Percentiles rank a stretch among this genome's conserved stretches.
These are phyloP conservation scores for Troglohyphantes excavatus DNA, from an alignment of 2,888 invertebrate genomes.

Conservation along the genomic window DNA sequence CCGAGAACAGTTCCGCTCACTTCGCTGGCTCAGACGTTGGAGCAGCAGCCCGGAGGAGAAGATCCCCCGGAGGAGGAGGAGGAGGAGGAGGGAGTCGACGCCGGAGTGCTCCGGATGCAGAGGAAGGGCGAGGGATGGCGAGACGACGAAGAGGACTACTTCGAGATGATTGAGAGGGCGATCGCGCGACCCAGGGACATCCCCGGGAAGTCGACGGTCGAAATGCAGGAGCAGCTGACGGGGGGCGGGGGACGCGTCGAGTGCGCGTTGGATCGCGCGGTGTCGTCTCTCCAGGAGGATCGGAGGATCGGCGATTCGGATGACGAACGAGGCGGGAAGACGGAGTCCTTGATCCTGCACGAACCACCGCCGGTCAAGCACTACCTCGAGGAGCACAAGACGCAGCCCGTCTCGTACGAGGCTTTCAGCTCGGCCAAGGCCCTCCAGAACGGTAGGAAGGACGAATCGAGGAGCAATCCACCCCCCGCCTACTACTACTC, in stretches of 20 bases:
- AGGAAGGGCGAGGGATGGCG: slow-evolving; percentile 25
- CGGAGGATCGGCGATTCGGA: too few relatives aligned
- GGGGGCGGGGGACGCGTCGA: neutral
- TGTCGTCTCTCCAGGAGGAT: too few relatives aligned
- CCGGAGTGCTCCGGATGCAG: neutral
- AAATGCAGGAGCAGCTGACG: slow-evolving; percentile 46
- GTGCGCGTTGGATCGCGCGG: too few relatives aligned
- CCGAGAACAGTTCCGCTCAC: slow-evolving; percentile 75
- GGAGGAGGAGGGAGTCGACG: neutral
- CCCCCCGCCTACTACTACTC: slow-evolving; percentile 28
- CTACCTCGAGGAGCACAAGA: slow-evolving; percentile 74
- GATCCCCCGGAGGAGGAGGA: slow-evolving; percentile 12
- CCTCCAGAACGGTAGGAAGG: neutral
- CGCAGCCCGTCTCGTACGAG: slow-evolving; percentile 71
- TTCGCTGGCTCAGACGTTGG: slow-evolving; percentile 54
- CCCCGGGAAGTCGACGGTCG: slow-evolving; percentile 43
- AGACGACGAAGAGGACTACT: slow-evolving; percentile 52
- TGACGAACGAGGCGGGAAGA: slow-evolving; percentile 51
- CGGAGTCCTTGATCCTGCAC: slow-evolving; percentile 61
- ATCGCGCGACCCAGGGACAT: slow-evolving; percentile 49
- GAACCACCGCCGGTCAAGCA: slow-evolving; percentile 66
- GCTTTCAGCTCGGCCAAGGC: slow-evolving; percentile 74
- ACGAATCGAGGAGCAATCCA: neutral
- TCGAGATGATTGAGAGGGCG: slow-evolving; percentile 73
- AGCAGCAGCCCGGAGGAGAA: slow-evolving; percentile 49